Evolutionary conservation across 2,888 invertebrate species (phyloP).

Genomic region (Drosophila recens): DNA sequence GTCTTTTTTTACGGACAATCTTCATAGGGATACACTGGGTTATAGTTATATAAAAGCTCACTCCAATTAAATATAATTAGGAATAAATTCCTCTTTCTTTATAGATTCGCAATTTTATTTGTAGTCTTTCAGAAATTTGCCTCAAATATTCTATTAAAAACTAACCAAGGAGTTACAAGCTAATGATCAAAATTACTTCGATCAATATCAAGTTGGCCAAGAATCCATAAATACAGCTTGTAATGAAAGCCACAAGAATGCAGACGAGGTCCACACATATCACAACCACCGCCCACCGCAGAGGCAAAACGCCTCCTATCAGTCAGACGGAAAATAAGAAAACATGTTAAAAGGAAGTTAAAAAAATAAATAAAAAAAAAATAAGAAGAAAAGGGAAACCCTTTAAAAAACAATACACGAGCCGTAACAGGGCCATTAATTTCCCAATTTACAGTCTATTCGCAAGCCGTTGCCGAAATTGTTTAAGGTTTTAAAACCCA

Average conservation of each 20-base stretch:
- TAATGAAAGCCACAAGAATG: slow-evolving; percentile 37
- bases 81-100: neutral
- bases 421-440: slow-evolving; percentile 79
- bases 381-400: slow-evolving; percentile 48
- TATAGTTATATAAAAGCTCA: no score
- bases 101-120: neutral
- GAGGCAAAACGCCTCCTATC: slow-evolving; percentile 39
- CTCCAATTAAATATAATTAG: no score
- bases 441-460: slow-evolving; percentile 79
- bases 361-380: slow-evolving; percentile 9
- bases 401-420: slow-evolving; percentile 80
- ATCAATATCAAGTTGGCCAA: slow-evolving; percentile 3
- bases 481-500: slow-evolving; percentile 78
- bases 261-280: slow-evolving; percentile 21
- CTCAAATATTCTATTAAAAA: neutral
- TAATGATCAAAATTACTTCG: neutral
- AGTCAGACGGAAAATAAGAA: slow-evolving; percentile 47
- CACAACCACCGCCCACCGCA: neutral
- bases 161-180: neutral
- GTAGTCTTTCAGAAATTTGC: neutral
- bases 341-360: slow-evolving; percentile 45
- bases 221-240: slow-evolving; percentile 11
- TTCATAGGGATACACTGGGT: no score
- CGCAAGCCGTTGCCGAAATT: slow-evolving; percentile 79
- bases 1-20: no score